These are phyloP conservation scores for Semicossyphus pulcher DNA, from an alignment of 2,113 vertebrate species.

Conservation along the genomic window DNA sequence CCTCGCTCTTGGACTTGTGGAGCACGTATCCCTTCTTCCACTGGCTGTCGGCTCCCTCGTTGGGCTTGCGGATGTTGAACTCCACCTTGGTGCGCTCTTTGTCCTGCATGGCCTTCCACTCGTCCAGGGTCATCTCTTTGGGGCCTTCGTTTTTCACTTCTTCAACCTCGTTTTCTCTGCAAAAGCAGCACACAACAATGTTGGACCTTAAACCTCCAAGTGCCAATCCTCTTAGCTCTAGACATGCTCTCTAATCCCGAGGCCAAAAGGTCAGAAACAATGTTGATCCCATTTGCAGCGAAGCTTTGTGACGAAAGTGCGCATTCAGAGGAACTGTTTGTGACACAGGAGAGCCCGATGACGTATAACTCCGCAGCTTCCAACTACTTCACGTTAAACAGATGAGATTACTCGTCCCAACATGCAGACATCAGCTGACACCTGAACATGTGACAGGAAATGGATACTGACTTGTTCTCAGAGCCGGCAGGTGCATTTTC, in stretches of 20 bases:
- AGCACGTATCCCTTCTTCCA: slow-evolving; percentile 99
- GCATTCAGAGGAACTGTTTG: not conserved
- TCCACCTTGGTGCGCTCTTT: slow-evolving; percentile 98
- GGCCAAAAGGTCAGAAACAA: slow-evolving; percentile 28
- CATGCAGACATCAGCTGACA: not conserved
- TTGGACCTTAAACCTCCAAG: slow-evolving; percentile 7
- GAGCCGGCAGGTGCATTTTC: slow-evolving; percentile 93
- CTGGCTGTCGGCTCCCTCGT: slow-evolving; percentile 95
- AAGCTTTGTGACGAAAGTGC: slow-evolving; percentile 23
- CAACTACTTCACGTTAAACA: not conserved
- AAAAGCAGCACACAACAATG: slow-evolving; percentile 24
- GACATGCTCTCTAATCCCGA: slow-evolving; percentile 46
- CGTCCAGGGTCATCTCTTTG: slow-evolving; percentile 98
- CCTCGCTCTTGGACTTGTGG: slow-evolving; percentile 98
- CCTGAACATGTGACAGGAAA: not conserved
- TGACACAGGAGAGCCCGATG: not conserved
- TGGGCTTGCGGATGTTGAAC: slow-evolving; percentile 99
- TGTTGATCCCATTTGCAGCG: slow-evolving; percentile 36
- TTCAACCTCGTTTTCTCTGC: slow-evolving; percentile 95
- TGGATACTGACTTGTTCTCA: slow-evolving; percentile 94
- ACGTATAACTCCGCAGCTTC: not conserved
- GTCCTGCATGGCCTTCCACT: slow-evolving; percentile 99
- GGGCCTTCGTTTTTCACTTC: slow-evolving; percentile 97
- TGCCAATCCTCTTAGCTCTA: slow-evolving; percentile 36
- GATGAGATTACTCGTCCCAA: too few species aligned